Conservation (phyloP, 1,140 invertebrate species). For the Sitobion miscanthi region DNA sequence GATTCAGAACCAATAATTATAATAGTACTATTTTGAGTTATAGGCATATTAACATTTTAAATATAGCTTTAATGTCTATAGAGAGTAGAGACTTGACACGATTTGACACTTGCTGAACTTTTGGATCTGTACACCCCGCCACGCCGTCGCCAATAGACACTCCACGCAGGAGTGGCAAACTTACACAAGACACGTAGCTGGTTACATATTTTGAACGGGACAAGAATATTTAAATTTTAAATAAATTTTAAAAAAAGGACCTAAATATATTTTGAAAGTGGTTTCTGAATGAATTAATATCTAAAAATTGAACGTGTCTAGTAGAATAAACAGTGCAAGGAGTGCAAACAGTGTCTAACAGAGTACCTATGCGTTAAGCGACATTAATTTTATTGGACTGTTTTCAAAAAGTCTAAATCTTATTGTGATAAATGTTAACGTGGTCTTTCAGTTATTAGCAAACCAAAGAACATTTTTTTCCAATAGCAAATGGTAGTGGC, state of each 20-base stretch:
- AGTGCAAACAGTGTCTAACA: too few species aligned
- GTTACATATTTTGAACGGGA: not conserved
- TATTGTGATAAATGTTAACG: not conserved
- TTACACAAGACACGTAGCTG: not conserved
- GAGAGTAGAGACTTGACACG: not conserved
- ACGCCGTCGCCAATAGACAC: not conserved
- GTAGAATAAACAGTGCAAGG: not conserved
- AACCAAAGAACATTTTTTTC: too few species aligned
- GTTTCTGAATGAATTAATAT: not conserved
- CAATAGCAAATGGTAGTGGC: too few species aligned
- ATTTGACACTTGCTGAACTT: not conserved
- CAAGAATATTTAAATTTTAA: not conserved
- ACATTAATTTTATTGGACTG: fast-evolving
- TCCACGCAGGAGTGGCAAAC: not conserved
- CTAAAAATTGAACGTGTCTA: not conserved
- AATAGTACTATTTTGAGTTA: not conserved
- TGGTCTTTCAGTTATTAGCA: too few species aligned
- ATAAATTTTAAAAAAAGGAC: not conserved
- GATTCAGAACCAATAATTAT: not conserved
- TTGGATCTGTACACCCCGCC: not conserved
- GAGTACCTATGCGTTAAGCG: not conserved
- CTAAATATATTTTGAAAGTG: not conserved
- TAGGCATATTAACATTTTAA: not conserved
- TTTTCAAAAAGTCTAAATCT: not conserved
- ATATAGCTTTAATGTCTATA: not conserved